phyloP scores from a whole-genome alignment of 1,140 invertebrate species.

The Leptopilina boulardi region DNA sequence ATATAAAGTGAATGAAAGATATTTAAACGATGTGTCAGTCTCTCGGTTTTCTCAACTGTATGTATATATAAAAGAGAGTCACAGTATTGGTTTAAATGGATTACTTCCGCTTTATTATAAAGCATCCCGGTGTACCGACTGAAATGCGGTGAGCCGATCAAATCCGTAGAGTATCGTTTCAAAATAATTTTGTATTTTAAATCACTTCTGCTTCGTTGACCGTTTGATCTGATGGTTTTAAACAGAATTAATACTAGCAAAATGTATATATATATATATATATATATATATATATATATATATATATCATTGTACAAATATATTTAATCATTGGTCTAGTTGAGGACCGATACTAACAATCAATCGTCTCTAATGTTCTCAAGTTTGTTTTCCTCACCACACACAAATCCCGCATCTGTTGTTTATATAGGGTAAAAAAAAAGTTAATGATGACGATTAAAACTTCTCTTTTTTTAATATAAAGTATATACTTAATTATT shows the following conservation, averaged over 20 bases:
- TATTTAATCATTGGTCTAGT: too few species aligned
- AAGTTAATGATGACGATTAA: too few species aligned
- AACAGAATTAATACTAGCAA: conserved; percentile 4
- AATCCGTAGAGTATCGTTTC: conserved; percentile 20
- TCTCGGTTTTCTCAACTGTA: background rate
- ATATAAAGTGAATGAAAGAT: conserved; percentile 42
- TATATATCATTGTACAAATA: too few species aligned
- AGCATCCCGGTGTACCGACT: background rate
- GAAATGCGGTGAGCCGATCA: background rate
- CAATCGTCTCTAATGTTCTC: too few species aligned
- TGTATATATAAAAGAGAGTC: conserved; percentile 19
- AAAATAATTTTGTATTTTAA: conserved; percentile 28
- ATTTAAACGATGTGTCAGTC: background rate
- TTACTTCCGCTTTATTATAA: conserved; percentile 29
- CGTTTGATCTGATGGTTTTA: conserved; percentile 16
- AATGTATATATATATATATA: too few species aligned
- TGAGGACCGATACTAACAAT: too few species aligned
- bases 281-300: too few species aligned
- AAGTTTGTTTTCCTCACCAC: too few species aligned
- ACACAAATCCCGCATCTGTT: too few species aligned
- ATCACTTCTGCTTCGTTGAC: background rate
- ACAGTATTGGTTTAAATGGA: conserved; percentile 23
- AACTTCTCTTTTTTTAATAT: too few species aligned
- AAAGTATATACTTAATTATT: too few species aligned
- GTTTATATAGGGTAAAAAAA: too few species aligned